Evolutionary conservation across 2,888 invertebrate species (phyloP), one percentile per base, ranked within the genome.

Genomic region (Rugalucina vietnamica): DNA sequence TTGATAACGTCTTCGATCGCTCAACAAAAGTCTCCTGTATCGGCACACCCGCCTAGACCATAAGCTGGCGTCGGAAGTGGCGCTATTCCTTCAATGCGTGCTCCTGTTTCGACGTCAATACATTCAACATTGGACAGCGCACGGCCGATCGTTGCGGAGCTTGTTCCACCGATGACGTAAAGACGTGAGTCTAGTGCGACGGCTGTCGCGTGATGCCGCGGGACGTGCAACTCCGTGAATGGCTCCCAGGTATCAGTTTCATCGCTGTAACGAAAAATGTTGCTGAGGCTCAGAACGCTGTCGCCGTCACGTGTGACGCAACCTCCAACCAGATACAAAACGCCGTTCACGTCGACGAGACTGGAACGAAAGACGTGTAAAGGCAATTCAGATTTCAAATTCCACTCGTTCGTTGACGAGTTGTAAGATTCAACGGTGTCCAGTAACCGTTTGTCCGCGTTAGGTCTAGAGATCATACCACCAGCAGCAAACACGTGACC

Each of bases 101-200:
- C 43, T 39, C 84, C 83, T 18, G 82, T 81, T 8, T 79, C 78
- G 0, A 89, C 82, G 82, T 93, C 91, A 29, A 90, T 83, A 78
- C 91, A 91, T 74, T 92, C 93, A 18, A 92, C 90, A 29, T 89
- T 87, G 10, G 88, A 71, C 70, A 93, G 78, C 10, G 90, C 89
- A 39, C 82, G 78, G 10, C 87, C 88, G 24, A 71, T 54, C 24
- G 84, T 79, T 0, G 85, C 83, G 0, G 91, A 91, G 75, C 87
- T 90, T 54, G 91, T 86, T n/a, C 93, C 93, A 24, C 93, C 93
- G 27, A 92, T 78, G 18, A 93, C 80, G 81, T 87, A 93, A n/a
- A 88, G 82, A 72, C 76, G 80, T 49, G 86, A 75, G 82, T 91
- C 91, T 14, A 91, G 36, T 5, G 79, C 84, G 8, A 82, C 80